phyloP scores from a whole-genome alignment of 2,888 invertebrate species.

The Hedya salicella region DNA sequence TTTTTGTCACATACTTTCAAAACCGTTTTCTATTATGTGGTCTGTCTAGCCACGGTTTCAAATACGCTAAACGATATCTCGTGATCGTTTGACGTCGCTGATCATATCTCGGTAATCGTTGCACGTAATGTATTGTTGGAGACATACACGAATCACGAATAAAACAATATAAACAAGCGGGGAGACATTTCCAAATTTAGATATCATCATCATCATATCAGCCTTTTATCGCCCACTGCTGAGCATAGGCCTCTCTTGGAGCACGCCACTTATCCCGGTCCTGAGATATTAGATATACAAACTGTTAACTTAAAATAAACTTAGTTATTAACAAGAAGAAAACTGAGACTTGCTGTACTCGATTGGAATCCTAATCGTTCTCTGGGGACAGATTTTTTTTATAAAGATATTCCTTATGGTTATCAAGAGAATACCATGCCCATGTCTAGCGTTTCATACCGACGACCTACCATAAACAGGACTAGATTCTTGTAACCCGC shows the following conservation, averaged over 20 bases:
- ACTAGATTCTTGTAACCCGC: neutral
- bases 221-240: too few relatives aligned
- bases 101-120: conserved; percentile 7
- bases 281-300: too few relatives aligned
- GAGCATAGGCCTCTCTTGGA: too few relatives aligned
- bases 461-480: neutral
- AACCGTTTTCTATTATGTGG: neutral
- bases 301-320: too few relatives aligned
- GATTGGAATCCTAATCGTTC: too few relatives aligned
- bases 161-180: neutral
- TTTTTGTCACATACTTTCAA: neutral
- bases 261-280: too few relatives aligned
- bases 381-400: too few relatives aligned
- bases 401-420: neutral
- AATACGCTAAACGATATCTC: conserved; percentile 30
- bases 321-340: too few relatives aligned
- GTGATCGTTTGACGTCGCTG: conserved; percentile 26
- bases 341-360: too few relatives aligned
- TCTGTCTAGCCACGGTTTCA: neutral
- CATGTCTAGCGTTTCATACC: neutral
- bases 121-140: conserved; percentile 7
- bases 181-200: conserved; percentile 3
- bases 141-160: conserved; percentile 18
- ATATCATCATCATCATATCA: too few relatives aligned
- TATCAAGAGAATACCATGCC: neutral